Conservation (phyloP, 2,113 vertebrate genomes). For the Petrocephalus microphthalmus region DNA sequence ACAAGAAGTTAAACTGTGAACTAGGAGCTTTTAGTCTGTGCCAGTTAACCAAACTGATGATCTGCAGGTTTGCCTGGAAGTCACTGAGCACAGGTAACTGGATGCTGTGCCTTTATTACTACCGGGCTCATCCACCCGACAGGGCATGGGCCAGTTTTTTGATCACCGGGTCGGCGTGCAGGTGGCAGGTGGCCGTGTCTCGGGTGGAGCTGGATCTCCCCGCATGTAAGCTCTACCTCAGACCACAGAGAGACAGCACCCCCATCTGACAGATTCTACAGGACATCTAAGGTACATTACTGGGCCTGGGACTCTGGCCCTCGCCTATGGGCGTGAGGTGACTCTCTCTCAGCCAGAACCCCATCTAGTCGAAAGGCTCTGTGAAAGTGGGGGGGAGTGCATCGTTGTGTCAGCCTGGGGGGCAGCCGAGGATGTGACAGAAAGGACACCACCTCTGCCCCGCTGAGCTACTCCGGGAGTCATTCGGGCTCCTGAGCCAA, state of each 20-base stretch:
- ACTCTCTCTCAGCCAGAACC: background rate
- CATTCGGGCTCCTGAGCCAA: too few relatives aligned
- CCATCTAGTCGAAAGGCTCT: background rate
- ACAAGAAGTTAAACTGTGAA: too few relatives aligned
- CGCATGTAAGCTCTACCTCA: background rate
- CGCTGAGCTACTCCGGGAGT: background rate
- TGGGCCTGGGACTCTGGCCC: background rate
- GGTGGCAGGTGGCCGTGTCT: background rate
- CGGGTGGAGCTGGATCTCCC: background rate
- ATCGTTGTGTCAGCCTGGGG: background rate
- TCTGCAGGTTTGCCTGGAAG: too few relatives aligned
- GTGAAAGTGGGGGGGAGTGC: background rate
- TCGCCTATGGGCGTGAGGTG: background rate
- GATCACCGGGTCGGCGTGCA: background rate
- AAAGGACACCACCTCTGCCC: background rate
- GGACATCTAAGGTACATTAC: background rate
- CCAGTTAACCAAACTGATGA: too few relatives aligned
- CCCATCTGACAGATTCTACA: background rate
- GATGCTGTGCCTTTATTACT: background rate
- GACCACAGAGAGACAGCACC: background rate
- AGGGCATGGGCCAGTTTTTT: background rate
- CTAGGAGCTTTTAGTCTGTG: too few relatives aligned
- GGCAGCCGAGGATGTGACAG: background rate
- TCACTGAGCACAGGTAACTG: too few relatives aligned
- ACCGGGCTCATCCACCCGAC: background rate